Percentiles rank a stretch among this genome's conserved stretches.
These are phyloP conservation scores for Nysson spinosus DNA, from an alignment of 2,888 invertebrate genomes.

Conservation along the genomic window DNA sequence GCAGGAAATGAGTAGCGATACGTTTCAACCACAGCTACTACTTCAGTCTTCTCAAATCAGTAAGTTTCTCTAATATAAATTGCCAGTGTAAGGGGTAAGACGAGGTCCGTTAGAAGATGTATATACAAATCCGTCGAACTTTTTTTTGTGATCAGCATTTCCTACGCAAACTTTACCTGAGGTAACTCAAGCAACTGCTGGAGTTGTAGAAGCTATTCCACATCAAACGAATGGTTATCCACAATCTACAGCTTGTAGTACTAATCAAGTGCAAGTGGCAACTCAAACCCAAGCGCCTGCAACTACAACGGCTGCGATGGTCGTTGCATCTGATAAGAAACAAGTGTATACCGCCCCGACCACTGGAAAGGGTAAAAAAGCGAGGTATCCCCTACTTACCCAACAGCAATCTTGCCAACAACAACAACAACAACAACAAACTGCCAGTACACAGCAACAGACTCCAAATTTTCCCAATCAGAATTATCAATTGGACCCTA, in stretches of 20 bases:
- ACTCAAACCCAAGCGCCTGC: constrained; percentile 81
- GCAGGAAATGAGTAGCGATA: constrained; percentile 51
- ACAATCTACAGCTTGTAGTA: constrained; percentile 65
- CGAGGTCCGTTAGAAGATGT: background rate
- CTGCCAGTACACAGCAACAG: constrained; percentile 61
- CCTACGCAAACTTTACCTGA: constrained; percentile 66
- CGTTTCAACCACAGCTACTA: constrained; percentile 66
- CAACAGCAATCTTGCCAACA: constrained; percentile 67
- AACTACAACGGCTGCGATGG: constrained; percentile 64
- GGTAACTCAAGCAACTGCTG: constrained; percentile 59
- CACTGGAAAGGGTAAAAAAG: constrained; percentile 75
- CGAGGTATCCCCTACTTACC: constrained; percentile 72
- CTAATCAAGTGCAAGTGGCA: constrained; percentile 82
- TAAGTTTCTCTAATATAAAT: constrained; percentile 45
- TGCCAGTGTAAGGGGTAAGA: background rate
- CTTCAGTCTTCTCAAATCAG: constrained; percentile 69
- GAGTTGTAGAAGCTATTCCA: constrained; percentile 56
- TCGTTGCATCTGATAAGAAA: constrained; percentile 72
- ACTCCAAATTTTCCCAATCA: constrained; percentile 75
- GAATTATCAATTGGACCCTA: constrained; percentile 79
- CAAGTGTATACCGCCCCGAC: constrained; percentile 69
- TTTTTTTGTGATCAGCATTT: constrained; percentile 60
- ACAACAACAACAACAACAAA: constrained; percentile 34
- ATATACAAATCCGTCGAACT: background rate
- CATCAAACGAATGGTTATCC: constrained; percentile 61